Conservation (phyloP, 2,113 vertebrate species). For the Climacteris rufus region DNA sequence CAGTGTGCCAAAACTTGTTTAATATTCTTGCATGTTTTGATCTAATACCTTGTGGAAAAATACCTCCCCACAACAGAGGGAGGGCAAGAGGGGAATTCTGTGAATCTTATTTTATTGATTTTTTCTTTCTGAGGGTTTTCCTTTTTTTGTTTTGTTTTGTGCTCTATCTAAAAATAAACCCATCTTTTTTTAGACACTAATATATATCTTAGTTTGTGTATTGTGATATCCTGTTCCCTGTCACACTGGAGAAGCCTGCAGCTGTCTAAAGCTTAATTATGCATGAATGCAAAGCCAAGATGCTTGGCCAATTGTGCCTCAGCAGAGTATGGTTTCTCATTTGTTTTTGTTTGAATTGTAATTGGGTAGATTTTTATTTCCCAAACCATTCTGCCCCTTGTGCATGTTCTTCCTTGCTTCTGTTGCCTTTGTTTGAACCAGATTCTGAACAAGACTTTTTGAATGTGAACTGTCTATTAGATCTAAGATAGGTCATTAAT, state of each 20-base stretch:
- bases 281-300: conserved; percentile 74
- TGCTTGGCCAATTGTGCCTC: conserved; percentile 66
- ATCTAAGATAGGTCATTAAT: conserved; percentile 61
- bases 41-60: neutral
- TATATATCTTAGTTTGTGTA: conserved; percentile 56
- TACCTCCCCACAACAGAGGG: neutral
- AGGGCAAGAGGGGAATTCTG: neutral
- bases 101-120: neutral
- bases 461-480: conserved; percentile 44
- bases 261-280: conserved; percentile 79
- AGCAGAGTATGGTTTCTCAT: conserved; percentile 51
- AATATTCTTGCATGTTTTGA: conserved; percentile 36
- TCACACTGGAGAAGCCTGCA: conserved; percentile 63
- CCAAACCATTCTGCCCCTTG: conserved; percentile 22
- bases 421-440: conserved; percentile 38
- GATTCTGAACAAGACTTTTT: conserved; percentile 45
- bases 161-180: conserved; percentile 45
- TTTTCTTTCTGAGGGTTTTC: conserved; percentile 21
- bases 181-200: conserved; percentile 14
- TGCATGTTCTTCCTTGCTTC: conserved; percentile 32
- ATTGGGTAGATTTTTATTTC: conserved; percentile 72
- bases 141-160: neutral
- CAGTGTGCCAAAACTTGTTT: conserved; percentile 1
- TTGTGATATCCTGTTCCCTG: conserved; percentile 57
- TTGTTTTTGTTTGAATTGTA: conserved; percentile 73